Conservation (phyloP, 2,797 vertebrate genomes). For the Tiaroga cobitis region DNA sequence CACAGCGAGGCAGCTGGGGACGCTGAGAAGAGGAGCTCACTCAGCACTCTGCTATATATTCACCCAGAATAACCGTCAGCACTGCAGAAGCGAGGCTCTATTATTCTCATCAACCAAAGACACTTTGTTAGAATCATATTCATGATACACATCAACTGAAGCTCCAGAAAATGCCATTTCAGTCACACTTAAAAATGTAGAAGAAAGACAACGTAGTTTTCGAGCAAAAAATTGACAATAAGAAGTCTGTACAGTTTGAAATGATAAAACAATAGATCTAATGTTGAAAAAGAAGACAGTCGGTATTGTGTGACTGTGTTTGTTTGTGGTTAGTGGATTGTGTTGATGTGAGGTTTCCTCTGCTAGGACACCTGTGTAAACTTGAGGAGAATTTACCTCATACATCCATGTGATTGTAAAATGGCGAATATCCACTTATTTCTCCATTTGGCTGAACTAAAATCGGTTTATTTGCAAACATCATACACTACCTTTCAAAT, state of each 20-base stretch:
- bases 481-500: background rate
- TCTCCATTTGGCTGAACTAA: background rate
- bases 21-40: slow-evolving; percentile 66
- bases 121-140: slow-evolving; percentile 12
- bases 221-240: background rate
- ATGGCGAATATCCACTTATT: background rate
- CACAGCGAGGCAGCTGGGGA: slow-evolving; percentile 59
- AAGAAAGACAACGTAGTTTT: background rate
- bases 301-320: background rate
- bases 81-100: slow-evolving; percentile 14
- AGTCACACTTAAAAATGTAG: background rate
- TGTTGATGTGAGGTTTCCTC: background rate
- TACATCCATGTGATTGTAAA: background rate
- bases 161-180: background rate
- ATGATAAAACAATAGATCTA: background rate
- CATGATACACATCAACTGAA: background rate
- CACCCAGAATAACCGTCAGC: slow-evolving; percentile 55
- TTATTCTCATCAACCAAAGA: slow-evolving; percentile 32
- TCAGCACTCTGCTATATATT: slow-evolving; percentile 70
- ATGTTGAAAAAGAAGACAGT: background rate
- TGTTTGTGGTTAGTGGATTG: slow-evolving; percentile 2
- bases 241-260: background rate
- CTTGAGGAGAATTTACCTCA: background rate
- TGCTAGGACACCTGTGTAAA: background rate
- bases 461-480: background rate